These are phyloP conservation scores for Zygogramma bicolorata DNA, from an alignment of 2,888 invertebrate species.

Conservation along the genomic window DNA sequence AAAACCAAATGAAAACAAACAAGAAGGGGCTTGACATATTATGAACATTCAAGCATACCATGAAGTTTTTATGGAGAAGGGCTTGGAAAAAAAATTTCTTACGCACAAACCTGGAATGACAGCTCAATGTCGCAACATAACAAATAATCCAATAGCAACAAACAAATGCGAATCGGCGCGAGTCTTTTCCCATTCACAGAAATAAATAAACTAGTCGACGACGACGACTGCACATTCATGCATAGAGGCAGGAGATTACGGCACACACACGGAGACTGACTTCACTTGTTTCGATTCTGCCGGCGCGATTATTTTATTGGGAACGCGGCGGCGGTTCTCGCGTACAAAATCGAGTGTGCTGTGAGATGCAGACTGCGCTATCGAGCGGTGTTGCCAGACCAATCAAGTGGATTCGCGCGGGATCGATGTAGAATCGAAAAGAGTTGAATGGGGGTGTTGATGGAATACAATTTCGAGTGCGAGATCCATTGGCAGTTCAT, in stretches of 20 bases:
- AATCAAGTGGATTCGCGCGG: too few species aligned
- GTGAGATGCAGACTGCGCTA: slow-evolving; percentile 30
- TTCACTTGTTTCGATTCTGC: slow-evolving; percentile 35
- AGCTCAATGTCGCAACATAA: slow-evolving; percentile 27
- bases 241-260: slow-evolving; percentile 36
- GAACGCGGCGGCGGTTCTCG: slow-evolving; percentile 14
- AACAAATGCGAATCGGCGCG: slow-evolving; percentile 13
- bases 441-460: too few species aligned
- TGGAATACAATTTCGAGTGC: too few species aligned
- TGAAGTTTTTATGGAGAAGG: too few species aligned
- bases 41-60: too few species aligned
- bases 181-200: slow-evolving; percentile 32
- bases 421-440: too few species aligned
- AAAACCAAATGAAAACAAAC: too few species aligned
- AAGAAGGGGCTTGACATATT: too few species aligned
- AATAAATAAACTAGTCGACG: slow-evolving; percentile 29
- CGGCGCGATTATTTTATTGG: slow-evolving; percentile 18
- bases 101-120: slow-evolving; percentile 22
- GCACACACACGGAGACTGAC: slow-evolving; percentile 33
- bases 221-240: slow-evolving; percentile 44
- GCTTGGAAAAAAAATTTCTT: slow-evolving; percentile 23
- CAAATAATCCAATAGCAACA: slow-evolving; percentile 24
- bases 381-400: too few species aligned
- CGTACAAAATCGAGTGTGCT: slow-evolving; percentile 17
- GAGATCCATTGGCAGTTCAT: too few species aligned